Conservation (phyloP, 1,140 invertebrate species). For the Drosophila kikkawai region DNA sequence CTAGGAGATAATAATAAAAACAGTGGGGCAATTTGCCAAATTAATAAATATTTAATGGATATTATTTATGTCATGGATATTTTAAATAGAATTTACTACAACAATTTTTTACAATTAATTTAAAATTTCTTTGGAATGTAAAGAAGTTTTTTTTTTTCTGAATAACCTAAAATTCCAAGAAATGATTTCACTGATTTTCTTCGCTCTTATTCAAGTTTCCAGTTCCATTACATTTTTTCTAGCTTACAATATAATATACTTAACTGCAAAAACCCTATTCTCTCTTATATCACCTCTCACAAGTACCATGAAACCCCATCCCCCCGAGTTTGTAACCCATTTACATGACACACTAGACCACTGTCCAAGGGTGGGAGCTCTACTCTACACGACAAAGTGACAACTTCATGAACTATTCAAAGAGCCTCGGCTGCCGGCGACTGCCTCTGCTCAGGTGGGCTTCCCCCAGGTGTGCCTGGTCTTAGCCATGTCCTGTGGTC, state of each 20-base stretch:
- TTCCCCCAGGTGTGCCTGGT: slow-evolving; percentile 28
- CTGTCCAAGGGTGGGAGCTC: slow-evolving; percentile 23
- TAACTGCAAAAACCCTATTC: too few relatives aligned
- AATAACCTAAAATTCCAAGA: neutral
- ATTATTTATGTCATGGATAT: neutral
- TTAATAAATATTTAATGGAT: too few relatives aligned
- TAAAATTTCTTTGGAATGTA: neutral
- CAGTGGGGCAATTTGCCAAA: slow-evolving; percentile 8
- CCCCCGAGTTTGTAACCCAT: neutral
- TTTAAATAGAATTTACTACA: neutral
- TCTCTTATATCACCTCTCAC: neutral
- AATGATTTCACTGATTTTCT: too few relatives aligned
- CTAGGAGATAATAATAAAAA: neutral
- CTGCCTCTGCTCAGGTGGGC: neutral
- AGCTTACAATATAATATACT: neutral
- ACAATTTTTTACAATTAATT: neutral
- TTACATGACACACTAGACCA: slow-evolving; percentile 11
- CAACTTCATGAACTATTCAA: slow-evolving; percentile 81
- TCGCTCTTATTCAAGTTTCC: too few relatives aligned
- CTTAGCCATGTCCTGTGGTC: slow-evolving; percentile 60
- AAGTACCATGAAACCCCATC: slow-evolving; percentile 1
- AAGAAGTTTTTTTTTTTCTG: neutral
- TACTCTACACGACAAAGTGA: slow-evolving; percentile 60
- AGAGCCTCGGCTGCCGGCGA: slow-evolving; percentile 24
- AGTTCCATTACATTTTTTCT: neutral